phyloP scores from a whole-genome alignment of 2,113 vertebrate genomes.

The Eptatretus burgeri region DNA sequence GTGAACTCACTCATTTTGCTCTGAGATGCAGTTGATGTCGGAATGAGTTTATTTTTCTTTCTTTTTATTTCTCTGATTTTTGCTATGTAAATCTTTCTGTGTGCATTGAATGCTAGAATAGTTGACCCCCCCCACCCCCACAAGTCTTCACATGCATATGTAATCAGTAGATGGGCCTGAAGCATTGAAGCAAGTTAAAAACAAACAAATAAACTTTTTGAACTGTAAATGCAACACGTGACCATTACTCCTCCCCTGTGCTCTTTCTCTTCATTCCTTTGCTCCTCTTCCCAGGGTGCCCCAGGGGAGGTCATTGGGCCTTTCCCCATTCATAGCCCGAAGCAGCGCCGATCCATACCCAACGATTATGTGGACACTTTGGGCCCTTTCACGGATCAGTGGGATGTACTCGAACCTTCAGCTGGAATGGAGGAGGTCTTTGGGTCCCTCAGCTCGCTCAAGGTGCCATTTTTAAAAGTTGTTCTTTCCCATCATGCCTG shows the following conservation, averaged over 20 bases:
- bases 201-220: no score
- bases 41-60: no score
- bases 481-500: no score
- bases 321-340: conserved; percentile 38
- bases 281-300: conserved; percentile 30
- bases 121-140: not conserved
- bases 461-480: conserved; percentile 20
- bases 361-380: conserved; percentile 58
- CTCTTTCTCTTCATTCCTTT: not conserved
- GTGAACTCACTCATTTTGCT: no score
- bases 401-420: no score
- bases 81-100: no score
- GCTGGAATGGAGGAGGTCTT: conserved; percentile 92
- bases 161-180: not conserved
- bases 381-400: conserved; percentile 42
- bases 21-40: no score
- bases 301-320: conserved; percentile 90
- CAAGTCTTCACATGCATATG: not conserved
- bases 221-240: no score
- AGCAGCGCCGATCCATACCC: conserved; percentile 21
- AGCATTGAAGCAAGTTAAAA: no score
- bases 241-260: no score
- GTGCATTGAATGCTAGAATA: no score
- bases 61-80: no score
- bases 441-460: conserved; percentile 68